phyloP scores from a whole-genome alignment of 2,113 vertebrate genomes.

The Naja naja region DNA sequence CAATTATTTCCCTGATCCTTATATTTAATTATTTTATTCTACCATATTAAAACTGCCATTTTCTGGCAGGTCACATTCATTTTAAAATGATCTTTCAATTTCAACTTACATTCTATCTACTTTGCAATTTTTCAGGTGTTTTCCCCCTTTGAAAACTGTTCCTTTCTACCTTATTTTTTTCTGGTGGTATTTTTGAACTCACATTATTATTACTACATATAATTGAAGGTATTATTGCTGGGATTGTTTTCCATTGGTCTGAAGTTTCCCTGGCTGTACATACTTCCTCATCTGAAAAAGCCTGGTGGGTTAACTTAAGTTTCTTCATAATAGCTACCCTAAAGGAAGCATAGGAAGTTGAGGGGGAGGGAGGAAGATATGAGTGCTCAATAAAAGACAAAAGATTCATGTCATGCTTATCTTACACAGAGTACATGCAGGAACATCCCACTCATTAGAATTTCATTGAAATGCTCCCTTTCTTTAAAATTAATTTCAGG shows the following conservation, averaged over 20 bases:
- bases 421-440: not conserved
- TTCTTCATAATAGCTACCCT: not conserved
- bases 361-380: not conserved
- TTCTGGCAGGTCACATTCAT: not conserved
- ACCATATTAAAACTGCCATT: not conserved
- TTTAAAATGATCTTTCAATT: not conserved
- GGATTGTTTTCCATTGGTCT: not conserved
- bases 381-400: not conserved
- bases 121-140: not conserved
- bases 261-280: not conserved
- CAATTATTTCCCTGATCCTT: not conserved
- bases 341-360: not conserved
- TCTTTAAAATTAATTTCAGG: not conserved
- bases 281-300: not conserved
- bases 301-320: not conserved
- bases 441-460: not conserved
- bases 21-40: not conserved
- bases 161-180: not conserved
- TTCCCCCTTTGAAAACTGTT: not conserved
- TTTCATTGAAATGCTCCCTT: not conserved
- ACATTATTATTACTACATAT: not conserved
- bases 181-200: not conserved
- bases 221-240: not conserved
- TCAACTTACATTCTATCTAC: not conserved
- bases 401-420: not conserved